Evolutionary conservation across 2,888 invertebrate species (phyloP).

Genomic region (Spialia ferax): DNA sequence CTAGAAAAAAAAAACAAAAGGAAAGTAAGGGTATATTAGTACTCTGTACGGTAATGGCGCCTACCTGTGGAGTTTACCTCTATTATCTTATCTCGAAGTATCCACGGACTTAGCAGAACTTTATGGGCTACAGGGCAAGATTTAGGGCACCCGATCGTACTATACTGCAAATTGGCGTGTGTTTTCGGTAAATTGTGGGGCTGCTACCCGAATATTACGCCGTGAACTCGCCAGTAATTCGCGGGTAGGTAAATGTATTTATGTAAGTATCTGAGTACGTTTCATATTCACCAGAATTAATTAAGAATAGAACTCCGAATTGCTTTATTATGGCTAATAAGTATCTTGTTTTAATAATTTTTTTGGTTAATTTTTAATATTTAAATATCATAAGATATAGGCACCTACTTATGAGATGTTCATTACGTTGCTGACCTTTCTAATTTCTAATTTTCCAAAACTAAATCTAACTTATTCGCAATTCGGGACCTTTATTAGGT

Average conservation of each 20-base stretch:
- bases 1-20: conserved; percentile 56
- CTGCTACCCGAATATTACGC: conserved; percentile 26
- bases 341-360: no score
- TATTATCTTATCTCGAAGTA: conserved; percentile 36
- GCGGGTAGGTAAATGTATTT: conserved; percentile 13
- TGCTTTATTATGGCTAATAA: no score
- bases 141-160: conserved; percentile 27
- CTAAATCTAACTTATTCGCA: conserved; percentile 25
- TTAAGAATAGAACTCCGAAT: no score
- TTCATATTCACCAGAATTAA: no score
- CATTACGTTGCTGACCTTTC: background rate
- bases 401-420: no score
- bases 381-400: no score
- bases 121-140: conserved; percentile 22
- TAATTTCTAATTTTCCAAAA: no score
- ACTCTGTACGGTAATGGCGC: conserved; percentile 25
- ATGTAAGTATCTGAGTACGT: background rate
- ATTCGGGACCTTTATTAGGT: conserved; percentile 16
- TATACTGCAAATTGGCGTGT: conserved; percentile 35
- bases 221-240: conserved; percentile 21
- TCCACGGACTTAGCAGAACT: conserved; percentile 20
- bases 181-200: conserved; percentile 36
- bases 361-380: no score
- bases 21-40: conserved; percentile 23
- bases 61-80: conserved; percentile 38